Base-by-base conservation (phyloP, 1,140 invertebrate genomes). In the Drosophila sechellia region DNA sequence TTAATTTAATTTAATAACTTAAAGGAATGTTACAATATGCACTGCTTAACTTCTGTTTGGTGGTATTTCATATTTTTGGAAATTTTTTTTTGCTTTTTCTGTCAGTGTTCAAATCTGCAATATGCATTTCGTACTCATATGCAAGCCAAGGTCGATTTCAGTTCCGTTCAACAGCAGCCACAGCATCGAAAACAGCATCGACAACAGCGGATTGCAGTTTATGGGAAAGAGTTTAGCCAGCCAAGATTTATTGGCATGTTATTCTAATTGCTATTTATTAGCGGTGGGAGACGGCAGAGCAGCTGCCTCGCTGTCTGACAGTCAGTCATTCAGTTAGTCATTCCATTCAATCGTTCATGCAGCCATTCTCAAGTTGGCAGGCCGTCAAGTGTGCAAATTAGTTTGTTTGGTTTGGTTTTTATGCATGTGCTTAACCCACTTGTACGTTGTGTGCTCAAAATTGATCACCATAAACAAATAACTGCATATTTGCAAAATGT, bases 251-350 rank as follows among this genome's bases (percentile, higher is more conserved):
- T 89, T 84, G 74, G 76, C 76, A 80, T 84, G 80, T 84, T 87
- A 89, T 79, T 79, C 84, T 84, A 89, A 87, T 84, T 89, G 84
- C 63, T 72, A 89, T 87, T 87, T 87, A 87, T 89, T 79, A 63
- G 79, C 56, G 53, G 66, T 61, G 65, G 50, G 61, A 54, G 49
- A 54, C 52, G 15, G 53, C 69, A 39, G 53, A 34, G 15, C 57
- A 45, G 49, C 39, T 54, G 31, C 49, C 48, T 11, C 17, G 42
- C 37, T 69, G 48, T 61, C 65, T 53, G 58, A 50, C 63, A 54
- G 40, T 52, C 58, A 76, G 31, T 77, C 31, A 48, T 61, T 77
- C 74, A 77, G 25, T 77, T 43, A 70, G 56, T 77, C 74, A 77
- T 54, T 77, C 73, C 64, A n/a, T 45, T 61, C 64, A 77, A 61